Evolutionary conservation across 2,113 vertebrate species (phyloP).

Genomic region (Philantomba maxwellii): DNA sequence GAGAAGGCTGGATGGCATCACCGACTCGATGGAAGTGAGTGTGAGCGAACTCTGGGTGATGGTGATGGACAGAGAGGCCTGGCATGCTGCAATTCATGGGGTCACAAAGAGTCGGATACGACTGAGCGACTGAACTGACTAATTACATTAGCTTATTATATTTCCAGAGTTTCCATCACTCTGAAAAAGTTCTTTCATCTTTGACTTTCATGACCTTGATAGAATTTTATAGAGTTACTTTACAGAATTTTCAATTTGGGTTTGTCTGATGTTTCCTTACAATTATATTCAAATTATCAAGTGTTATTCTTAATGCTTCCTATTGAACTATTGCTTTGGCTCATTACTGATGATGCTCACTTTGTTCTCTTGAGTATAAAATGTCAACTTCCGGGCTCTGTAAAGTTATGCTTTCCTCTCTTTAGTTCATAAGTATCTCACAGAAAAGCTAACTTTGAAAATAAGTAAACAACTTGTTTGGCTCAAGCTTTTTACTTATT

Average conservation of each 20-base stretch:
- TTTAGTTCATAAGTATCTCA: background rate
- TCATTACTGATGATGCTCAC: background rate
- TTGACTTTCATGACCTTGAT: background rate
- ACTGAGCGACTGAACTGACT: too few species aligned
- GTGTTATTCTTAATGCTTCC: background rate
- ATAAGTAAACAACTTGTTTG: background rate
- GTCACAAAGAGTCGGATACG: too few species aligned
- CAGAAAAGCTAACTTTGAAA: background rate
- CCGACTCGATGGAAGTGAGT: rapidly evolving
- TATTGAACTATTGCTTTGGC: background rate
- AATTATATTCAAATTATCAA: background rate
- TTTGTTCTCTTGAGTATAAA: background rate
- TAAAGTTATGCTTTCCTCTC: background rate
- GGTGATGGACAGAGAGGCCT: too few species aligned
- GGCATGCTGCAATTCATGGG: too few species aligned
- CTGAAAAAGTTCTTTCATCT: background rate
- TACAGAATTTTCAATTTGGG: background rate
- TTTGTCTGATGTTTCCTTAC: background rate
- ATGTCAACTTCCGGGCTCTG: background rate
- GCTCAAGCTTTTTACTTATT: background rate
- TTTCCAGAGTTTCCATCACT: background rate
- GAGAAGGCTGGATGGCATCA: too few species aligned
- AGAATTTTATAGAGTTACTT: background rate
- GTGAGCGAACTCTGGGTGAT: too few species aligned
- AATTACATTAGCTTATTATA: background rate